Base-by-base conservation (phyloP, 2,888 invertebrate species). In the Eilema sororculum region DNA sequence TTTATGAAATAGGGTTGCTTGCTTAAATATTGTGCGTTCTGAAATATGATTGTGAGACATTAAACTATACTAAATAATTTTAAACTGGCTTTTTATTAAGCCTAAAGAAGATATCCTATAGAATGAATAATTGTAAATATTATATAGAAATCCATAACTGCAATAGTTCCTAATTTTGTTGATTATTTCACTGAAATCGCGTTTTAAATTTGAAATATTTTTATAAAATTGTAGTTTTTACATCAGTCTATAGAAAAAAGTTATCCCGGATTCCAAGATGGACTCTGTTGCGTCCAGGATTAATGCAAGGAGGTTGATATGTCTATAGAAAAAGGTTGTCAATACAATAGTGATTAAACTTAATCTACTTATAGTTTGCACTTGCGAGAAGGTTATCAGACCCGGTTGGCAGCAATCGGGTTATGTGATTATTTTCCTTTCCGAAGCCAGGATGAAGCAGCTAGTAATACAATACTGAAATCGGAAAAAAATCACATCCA, bases 1-100 rank as follows among this genome's bases (percentile, higher is more conserved):
- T 58, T 12, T 64, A 22, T 69, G 52, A 58, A 52, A 22, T 56
- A 65, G 60, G 16, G 46, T 52, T 52, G 52, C 28, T 46, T 64
- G 56, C 16, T 33, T 57, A 30, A 30, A 65, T 33, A 16, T 33
- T 57, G 28, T 65, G 13, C 16, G 30, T 56, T 12, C 30, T 56
- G 65, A 56, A 13, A 52, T 63, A 25, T 52, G 56, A 24, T 63
- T 63, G 46, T 63, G 25, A 46, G 20, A 46, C 25, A 63, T 64
- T 46, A 28, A 46, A 64, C 10, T 52, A n/a, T 52, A 13, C 12
- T 58, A 58, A 58, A 58, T 58, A 58, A 24, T 13, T 22, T 24
- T 58, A 4, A 58, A 58, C 2, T 2, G 16, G 25, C 13, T 64
- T 41, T 63, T 28, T 63, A 25, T 8, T 62, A 16, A 63, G 63